Evolutionary conservation across 1,140 invertebrate species (phyloP), one percentile per base, ranked within the genome.

Genomic region (Tenebrio molitor): DNA sequence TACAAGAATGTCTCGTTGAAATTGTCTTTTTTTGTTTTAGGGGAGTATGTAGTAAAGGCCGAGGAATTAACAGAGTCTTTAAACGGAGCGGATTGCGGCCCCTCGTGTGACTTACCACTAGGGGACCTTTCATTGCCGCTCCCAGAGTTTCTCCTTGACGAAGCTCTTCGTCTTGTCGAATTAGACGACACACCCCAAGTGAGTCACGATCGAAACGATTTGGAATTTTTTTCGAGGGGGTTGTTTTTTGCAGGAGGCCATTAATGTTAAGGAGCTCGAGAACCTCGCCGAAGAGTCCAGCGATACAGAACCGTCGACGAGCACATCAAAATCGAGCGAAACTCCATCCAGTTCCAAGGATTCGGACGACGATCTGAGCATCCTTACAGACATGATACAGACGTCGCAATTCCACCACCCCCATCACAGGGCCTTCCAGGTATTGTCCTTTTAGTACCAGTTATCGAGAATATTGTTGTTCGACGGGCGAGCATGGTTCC

Each of bases 151-250:
- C 88, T 91, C 75, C 86, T 93, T 34, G 91, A 92, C 77, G 91
- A 92, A 79, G 91, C 91, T 25, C 85, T 93, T 5, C 89, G 91
- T 78, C 87, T 92, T 15, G 89, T 91, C 36, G 90, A 90, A 63
- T 87, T 92, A 79, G 88, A 91, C 81, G 90, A 91, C 82, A 81
- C 84, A 44, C 80, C 85, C 73, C 84, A 87, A 83, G 86, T 87
- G 74, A 69, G 39, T 73, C 6, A 39, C n/a, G 39, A 64, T 62
- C 14, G 19, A 34, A 63, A 33, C 6, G 4, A 50, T 8, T 10
- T 7, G 10, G 39, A 66, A 36, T 42, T 16, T 17, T 16, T 53
- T 70, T 50, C 29, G 8, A 70, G 21, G n/a, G 1, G 78, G 29
- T 33, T 33, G 74, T 74, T 81, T 33, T 72, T 77, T 69, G 72